A percentile compares a stretch with the other conserved stretches of the same genome.
phyloP scores from a whole-genome alignment of 2,888 invertebrate species.

The Adelphocoris suturalis region DNA sequence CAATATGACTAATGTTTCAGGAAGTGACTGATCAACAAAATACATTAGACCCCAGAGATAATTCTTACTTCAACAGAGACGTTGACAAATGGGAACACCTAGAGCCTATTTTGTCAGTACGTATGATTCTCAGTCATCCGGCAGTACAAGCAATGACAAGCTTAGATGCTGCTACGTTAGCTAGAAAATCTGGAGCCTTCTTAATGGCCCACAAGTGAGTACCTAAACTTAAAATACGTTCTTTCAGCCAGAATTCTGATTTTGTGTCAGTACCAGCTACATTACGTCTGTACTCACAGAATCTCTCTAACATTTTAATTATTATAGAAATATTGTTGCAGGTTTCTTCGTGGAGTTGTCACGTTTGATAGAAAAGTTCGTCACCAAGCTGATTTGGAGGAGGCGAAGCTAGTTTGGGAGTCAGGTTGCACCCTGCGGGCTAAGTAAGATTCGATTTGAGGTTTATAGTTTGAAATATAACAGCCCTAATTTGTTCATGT shows the following conservation, averaged over 20 bases:
- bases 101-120: conserved; percentile 75
- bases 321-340: not conserved
- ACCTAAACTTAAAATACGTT: not conserved
- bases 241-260: too few relatives aligned
- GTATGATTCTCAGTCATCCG: conserved; percentile 68
- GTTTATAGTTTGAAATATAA: conserved; percentile 77
- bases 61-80: conserved; percentile 39
- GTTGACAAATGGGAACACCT: conserved; percentile 73
- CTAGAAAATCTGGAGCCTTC: conserved; percentile 73
- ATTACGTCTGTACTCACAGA: too few relatives aligned
- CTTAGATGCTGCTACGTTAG: conserved; percentile 62
- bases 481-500: too few relatives aligned
- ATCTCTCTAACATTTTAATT: too few relatives aligned
- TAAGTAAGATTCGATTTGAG: conserved; percentile 77
- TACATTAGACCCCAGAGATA: not conserved
- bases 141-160: conserved; percentile 16
- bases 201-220: conserved; percentile 77
- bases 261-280: too few relatives aligned
- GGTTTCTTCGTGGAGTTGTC: conserved; percentile 29
- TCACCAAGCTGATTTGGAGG: conserved; percentile 44
- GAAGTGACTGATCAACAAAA: conserved; percentile 28
- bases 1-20: not conserved
- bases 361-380: not conserved
- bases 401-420: conserved; percentile 65
- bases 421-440: conserved; percentile 49